Conservation (phyloP, 2,113 vertebrate genomes). For the Lepisosteus osseus region DNA sequence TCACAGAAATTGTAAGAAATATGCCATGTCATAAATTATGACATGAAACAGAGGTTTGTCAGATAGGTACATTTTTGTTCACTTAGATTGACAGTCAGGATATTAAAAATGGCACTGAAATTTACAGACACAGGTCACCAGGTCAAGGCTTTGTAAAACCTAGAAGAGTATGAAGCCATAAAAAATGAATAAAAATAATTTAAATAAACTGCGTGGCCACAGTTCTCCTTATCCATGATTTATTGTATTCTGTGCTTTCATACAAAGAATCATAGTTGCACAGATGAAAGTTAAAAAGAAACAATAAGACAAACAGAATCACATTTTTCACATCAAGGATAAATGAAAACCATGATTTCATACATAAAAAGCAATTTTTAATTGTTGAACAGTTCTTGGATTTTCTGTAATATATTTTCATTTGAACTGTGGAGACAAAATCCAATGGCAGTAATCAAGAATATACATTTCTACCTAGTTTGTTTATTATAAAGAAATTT, state of each 20-base stretch:
- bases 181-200: conserved; percentile 30
- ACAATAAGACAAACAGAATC: neutral
- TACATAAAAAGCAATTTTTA: neutral
- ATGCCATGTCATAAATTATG: conserved; percentile 62
- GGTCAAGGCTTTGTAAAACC: conserved; percentile 34
- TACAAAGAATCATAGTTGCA: neutral
- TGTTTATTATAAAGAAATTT: conserved; percentile 10
- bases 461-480: conserved; percentile 12
- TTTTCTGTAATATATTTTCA: too few species aligned
- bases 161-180: conserved; percentile 17
- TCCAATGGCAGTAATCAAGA: conserved; percentile 21
- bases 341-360: neutral
- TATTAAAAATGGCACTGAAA: conserved; percentile 47
- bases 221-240: conserved; percentile 14
- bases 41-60: conserved; percentile 44
- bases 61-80: conserved; percentile 30
- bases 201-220: conserved; percentile 34
- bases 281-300: conserved; percentile 3
- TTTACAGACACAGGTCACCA: conserved; percentile 40
- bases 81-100: conserved; percentile 36
- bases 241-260: conserved; percentile 3
- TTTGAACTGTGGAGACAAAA: conserved; percentile 12
- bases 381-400: conserved; percentile 15
- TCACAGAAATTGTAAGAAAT: conserved; percentile 40
- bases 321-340: neutral